phyloP scores from a whole-genome alignment of 2,888 invertebrate species.

The Meghimatium bilineatum region DNA sequence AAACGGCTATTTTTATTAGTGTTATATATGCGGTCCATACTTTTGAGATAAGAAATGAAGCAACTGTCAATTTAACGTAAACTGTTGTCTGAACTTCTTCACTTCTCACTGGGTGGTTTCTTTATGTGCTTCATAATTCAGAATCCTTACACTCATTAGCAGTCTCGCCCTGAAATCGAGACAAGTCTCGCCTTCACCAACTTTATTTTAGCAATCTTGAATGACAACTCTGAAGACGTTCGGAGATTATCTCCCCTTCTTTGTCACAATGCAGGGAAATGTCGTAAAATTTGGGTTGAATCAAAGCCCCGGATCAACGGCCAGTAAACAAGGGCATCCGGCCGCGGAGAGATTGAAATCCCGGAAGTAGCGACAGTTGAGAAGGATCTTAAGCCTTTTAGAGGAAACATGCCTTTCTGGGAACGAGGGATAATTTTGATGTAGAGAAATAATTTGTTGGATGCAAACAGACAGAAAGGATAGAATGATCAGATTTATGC shows the following conservation, averaged over 20 bases:
- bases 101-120: no score
- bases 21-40: no score
- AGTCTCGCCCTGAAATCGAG: not conserved
- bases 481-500: not conserved
- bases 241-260: not conserved
- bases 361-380: not conserved
- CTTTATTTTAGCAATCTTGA: not conserved
- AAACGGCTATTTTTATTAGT: no score
- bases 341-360: not conserved
- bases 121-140: no score
- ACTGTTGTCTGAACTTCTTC: no score
- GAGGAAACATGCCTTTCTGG: not conserved
- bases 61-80: no score
- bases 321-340: not conserved
- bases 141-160: not conserved
- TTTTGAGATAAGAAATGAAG: no score
- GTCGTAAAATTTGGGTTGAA: not conserved
- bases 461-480: not conserved
- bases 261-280: not conserved
- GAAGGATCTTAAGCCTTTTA: not conserved
- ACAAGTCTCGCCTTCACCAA: not conserved
- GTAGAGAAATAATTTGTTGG: not conserved
- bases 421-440: not conserved
- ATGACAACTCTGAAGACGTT: not conserved
- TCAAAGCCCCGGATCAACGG: not conserved